Conservation (phyloP, 2,113 vertebrate species). For the Meleagris gallopavo region DNA sequence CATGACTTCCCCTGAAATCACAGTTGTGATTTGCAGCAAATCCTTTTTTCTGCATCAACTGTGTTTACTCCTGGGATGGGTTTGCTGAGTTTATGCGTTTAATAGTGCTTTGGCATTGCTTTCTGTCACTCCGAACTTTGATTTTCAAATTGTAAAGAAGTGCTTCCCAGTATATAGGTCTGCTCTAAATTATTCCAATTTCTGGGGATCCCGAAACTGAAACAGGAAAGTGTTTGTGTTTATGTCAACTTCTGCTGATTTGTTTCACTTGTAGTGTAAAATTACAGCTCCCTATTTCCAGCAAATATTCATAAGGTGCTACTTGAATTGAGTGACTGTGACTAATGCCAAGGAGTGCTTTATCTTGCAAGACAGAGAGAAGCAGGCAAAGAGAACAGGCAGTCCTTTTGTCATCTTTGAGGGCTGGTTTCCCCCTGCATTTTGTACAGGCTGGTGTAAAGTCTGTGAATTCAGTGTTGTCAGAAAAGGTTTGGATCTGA, state of each 20-base stretch:
- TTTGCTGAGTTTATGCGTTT: neutral
- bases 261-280: neutral
- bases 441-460: neutral
- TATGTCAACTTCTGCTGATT: neutral
- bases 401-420: neutral
- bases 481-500: neutral
- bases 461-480: neutral
- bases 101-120: neutral
- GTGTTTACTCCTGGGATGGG: neutral
- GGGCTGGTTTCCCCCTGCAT: accelerated
- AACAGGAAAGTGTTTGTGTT: neutral
- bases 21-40: neutral
- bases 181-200: neutral
- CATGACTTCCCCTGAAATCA: neutral
- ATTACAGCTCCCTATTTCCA: neutral
- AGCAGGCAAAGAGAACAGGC: neutral
- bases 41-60: neutral
- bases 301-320: neutral
- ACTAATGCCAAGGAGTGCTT: neutral
- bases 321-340: neutral
- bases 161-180: neutral
- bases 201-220: neutral
- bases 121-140: neutral
- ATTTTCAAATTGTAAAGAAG: neutral
- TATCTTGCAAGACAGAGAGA: neutral